Evolutionary conservation across 2,888 invertebrate genomes (phyloP).

Genomic region (Micropterix aruncella): DNA sequence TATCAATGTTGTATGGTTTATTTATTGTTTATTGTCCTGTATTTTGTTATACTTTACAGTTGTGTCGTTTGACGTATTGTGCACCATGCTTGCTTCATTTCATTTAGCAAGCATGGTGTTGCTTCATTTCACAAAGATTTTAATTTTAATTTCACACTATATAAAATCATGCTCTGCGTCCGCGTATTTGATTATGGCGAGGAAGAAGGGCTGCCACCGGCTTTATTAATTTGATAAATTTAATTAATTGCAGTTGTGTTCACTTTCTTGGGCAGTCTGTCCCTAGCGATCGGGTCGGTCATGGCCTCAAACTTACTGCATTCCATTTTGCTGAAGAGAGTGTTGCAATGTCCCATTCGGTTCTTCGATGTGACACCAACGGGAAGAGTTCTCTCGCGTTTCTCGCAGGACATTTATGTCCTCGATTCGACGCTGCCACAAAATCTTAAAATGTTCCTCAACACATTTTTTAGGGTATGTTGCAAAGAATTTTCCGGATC

Average conservation of each 20-base stretch:
- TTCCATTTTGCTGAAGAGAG: conserved; percentile 33
- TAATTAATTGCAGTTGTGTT: conserved; percentile 25
- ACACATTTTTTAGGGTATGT: conserved; percentile 27
- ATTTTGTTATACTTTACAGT: too few relatives aligned
- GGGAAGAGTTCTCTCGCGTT: conserved; percentile 54
- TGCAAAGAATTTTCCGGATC: too few relatives aligned
- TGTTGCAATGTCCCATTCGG: conserved; percentile 46
- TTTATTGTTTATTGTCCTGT: too few relatives aligned
- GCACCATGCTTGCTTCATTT: too few relatives aligned
- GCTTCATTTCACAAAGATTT: too few relatives aligned
- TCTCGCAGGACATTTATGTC: conserved; percentile 52
- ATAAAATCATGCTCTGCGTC: too few relatives aligned
- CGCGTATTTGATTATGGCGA: too few relatives aligned
- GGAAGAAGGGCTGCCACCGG: conserved; percentile 6
- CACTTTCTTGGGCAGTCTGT: conserved; percentile 37
- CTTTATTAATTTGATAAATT: conserved; percentile 7
- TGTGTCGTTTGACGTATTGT: too few relatives aligned
- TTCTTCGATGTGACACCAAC: conserved; percentile 58
- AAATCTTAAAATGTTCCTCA: conserved; percentile 29
- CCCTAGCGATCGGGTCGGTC: conserved; percentile 42
- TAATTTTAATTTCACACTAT: too few relatives aligned
- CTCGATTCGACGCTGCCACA: conserved; percentile 46
- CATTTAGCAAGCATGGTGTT: too few relatives aligned
- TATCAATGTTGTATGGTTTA: too few relatives aligned
- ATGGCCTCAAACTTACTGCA: conserved; percentile 46